Percentiles rank a stretch among this genome's conserved stretches.
Evolutionary conservation across 2,888 invertebrate species (phyloP).

Genomic region (Cosmopolites sordidus): DNA sequence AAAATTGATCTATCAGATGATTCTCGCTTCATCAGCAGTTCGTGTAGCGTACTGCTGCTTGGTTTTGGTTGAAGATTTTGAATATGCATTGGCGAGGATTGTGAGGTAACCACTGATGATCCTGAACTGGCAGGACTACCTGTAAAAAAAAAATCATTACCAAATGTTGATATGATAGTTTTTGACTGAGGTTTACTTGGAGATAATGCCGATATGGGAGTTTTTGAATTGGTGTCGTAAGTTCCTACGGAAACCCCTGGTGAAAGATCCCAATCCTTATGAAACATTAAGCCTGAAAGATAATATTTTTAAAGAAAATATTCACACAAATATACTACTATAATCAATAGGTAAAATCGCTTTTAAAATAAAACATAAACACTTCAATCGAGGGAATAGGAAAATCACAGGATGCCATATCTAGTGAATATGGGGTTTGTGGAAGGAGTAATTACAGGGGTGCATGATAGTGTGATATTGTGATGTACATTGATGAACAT

Average conservation of each 20-base stretch:
- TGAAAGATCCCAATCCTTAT: slow-evolving; percentile 41
- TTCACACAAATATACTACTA: too few relatives aligned
- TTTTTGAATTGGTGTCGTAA: slow-evolving; percentile 26
- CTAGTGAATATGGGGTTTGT: too few relatives aligned
- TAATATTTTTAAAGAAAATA: too few relatives aligned
- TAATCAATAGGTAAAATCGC: too few relatives aligned
- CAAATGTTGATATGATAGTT: not conserved
- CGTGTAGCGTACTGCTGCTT: slow-evolving; percentile 59
- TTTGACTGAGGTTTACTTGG: slow-evolving; percentile 43
- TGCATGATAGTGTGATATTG: too few relatives aligned
- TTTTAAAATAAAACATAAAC: too few relatives aligned
- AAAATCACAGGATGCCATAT: too few relatives aligned
- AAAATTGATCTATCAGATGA: slow-evolving; percentile 53
- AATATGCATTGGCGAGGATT: slow-evolving; percentile 49
- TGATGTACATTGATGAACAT: too few relatives aligned
- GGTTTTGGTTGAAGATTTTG: slow-evolving; percentile 41
- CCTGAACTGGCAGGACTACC: slow-evolving; percentile 62
- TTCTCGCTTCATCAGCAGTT: slow-evolving; percentile 66
- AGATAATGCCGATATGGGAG: slow-evolving; percentile 54
- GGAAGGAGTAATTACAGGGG: too few relatives aligned
- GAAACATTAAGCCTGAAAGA: slow-evolving; percentile 29
- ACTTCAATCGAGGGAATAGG: too few relatives aligned
- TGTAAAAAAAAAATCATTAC: not conserved
- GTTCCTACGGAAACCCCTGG: slow-evolving; percentile 53
- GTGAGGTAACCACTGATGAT: slow-evolving; percentile 52